Evolutionary conservation across 2,888 invertebrate species (phyloP).

Genomic region (Apocheima hispidaria): DNA sequence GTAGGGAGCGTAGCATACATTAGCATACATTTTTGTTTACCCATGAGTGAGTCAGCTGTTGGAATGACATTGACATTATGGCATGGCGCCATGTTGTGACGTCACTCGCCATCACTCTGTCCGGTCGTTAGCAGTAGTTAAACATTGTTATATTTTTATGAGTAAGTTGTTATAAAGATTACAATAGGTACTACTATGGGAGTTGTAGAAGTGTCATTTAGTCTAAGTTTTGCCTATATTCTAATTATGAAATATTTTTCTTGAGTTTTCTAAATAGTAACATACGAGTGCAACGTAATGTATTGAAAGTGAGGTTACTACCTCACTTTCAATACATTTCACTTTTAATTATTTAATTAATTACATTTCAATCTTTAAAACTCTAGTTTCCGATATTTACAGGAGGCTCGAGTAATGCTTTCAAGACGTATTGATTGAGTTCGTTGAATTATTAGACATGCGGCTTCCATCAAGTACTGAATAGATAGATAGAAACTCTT

Average conservation of each 20-base stretch:
- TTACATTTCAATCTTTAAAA: too few species aligned
- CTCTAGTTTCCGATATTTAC: conserved; percentile 5
- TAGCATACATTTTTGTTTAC: not conserved
- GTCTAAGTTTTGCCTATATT: not conserved
- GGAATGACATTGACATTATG: conserved; percentile 48
- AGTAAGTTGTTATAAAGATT: not conserved
- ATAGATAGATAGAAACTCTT: too few species aligned
- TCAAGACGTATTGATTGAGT: conserved; percentile 38
- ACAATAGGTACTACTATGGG: conserved; percentile 1
- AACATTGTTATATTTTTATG: conserved; percentile 4
- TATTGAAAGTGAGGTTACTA: too few species aligned
- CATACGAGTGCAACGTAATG: too few species aligned
- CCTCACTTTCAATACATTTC: too few species aligned
- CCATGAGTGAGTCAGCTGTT: conserved; percentile 33
- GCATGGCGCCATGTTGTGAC: conserved; percentile 47
- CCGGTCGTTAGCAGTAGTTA: conserved; percentile 23
- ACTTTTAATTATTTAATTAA: too few species aligned
- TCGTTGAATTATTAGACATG: conserved; percentile 47
- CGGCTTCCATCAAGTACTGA: conserved; percentile 44
- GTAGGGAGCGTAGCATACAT: conserved; percentile 5
- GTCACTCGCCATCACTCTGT: conserved; percentile 37
- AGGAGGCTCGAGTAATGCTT: conserved; percentile 15
- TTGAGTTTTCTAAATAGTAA: too few species aligned
- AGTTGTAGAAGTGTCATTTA: not conserved
- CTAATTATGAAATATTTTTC: too few species aligned